Conservation (phyloP, 2,113 vertebrate species). For the Chlorocebus sabaeus region DNA sequence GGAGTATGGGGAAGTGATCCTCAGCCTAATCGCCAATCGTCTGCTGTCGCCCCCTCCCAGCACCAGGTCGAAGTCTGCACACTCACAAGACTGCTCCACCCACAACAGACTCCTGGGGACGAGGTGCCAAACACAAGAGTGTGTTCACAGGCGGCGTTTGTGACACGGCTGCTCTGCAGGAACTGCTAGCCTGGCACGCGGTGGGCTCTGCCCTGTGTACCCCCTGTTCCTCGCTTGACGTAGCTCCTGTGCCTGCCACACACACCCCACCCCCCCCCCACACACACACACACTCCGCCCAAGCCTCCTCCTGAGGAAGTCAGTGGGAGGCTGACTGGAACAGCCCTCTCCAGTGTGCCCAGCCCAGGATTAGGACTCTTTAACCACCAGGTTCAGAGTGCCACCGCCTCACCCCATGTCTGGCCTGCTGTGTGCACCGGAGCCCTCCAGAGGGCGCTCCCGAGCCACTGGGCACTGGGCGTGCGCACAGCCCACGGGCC, state of each 20-base stretch:
- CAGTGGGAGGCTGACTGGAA: neutral
- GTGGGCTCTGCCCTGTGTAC: too few relatives aligned
- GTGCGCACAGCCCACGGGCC: neutral
- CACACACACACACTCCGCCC: too few relatives aligned
- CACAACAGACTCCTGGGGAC: neutral
- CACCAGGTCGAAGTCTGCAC: neutral
- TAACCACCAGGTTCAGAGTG: neutral
- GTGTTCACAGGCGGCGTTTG: neutral
- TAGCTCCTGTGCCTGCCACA: too few relatives aligned
- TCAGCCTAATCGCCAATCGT: neutral
- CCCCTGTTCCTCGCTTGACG: too few relatives aligned
- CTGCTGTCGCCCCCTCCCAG: neutral
- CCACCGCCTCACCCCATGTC: neutral
- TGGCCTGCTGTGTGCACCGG: neutral
- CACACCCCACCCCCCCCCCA: too few relatives aligned
- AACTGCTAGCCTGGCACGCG: too few relatives aligned
- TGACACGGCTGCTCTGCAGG: too few relatives aligned
- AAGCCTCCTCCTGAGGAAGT: neutral
- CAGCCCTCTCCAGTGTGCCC: neutral
- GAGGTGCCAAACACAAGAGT: neutral
- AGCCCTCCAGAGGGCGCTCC: neutral
- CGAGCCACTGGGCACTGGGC: neutral
- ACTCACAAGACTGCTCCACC: neutral
- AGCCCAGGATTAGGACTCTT: neutral
- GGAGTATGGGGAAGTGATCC: neutral